Evolutionary conservation across 1,140 invertebrate species (phyloP), one percentile per base, ranked within the genome.

Genomic region (Drosophila chauvacae): DNA sequence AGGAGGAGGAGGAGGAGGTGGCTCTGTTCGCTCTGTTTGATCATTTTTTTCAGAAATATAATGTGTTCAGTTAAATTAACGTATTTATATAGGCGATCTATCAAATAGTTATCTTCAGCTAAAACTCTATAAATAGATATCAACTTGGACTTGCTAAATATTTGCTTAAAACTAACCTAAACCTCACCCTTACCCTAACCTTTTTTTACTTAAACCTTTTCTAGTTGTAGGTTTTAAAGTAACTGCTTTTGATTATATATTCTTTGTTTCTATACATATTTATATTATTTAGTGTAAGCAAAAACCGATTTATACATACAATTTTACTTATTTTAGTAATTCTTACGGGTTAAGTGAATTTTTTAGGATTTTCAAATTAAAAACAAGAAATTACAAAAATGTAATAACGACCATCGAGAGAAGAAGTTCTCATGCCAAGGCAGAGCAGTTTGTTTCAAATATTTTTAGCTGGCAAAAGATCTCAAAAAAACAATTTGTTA

Each of bases 31-130:
- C 26, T 26, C 73, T 88, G 26, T 72, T 58, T 30, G 44, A 50
- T 84, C 20, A 39, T 55, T 37, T 77, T 53, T 53, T 77, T 78
- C 56, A 84, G 70, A 90, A 69, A 69, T 58, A 81, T 11, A 16
- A 39, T 88, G 85, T 88, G 85, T 88, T 88, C 84, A 88, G 84
- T 84, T 87, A 87, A 87, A 33, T 58, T 87, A 87, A 84, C 84
- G 72, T 87, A 88, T 84, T 81, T 77, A 84, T 80, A 84, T 80
- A 88, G 77, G 72, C 72, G 73, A 73, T 68, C 77, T 84, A 83
- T 71, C 71, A 66, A 33, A 80, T 83, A 76, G 63, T 76, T 71
- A 51, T 80, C 57, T 37, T 66, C 61, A 78, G 50, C 35, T 75
- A 77, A 55, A 59, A 26, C 33, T 71, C 61, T 33, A 45, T 26